A percentile compares a stretch with the other conserved stretches of the same genome.
phyloP scores from a whole-genome alignment of 2,888 invertebrate genomes.

The Mythimna loreyi region DNA sequence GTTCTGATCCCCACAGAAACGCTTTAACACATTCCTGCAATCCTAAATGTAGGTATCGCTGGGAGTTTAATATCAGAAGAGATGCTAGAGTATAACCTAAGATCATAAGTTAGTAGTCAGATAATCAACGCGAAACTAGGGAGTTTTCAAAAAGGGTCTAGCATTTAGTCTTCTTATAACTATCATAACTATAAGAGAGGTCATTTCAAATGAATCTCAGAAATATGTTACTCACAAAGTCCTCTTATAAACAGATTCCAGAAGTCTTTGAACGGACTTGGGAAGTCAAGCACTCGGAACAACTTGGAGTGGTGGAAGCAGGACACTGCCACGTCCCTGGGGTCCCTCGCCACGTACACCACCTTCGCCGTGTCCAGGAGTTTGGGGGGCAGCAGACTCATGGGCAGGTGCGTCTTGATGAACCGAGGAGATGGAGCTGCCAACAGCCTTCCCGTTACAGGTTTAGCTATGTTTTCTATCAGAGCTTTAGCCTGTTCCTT shows the following conservation, averaged over 20 bases:
- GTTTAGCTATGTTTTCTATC: slow-evolving; percentile 37
- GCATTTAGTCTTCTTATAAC: background rate
- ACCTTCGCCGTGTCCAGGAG: slow-evolving; percentile 89
- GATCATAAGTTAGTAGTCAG: background rate
- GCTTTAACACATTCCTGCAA: too few species aligned
- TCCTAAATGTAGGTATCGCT: background rate
- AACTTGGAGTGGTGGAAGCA: slow-evolving; percentile 92
- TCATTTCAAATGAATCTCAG: too few species aligned
- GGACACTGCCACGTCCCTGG: slow-evolving; percentile 95
- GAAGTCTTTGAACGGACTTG: slow-evolving; percentile 91
- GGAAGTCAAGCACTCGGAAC: slow-evolving; percentile 89
- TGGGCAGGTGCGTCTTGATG: slow-evolving; percentile 93
- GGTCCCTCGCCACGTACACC: slow-evolving; percentile 95
- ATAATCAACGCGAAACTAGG: background rate
- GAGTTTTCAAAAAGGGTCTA: background rate
- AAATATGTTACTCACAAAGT: slow-evolving; percentile 86
- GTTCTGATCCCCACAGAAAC: too few species aligned
- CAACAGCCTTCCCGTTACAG: slow-evolving; percentile 35
- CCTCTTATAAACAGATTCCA: slow-evolving; percentile 92
- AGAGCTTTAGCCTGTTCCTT: slow-evolving; percentile 26
- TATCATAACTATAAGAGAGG: background rate
- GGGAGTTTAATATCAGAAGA: background rate
- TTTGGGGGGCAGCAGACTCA: slow-evolving; percentile 92
- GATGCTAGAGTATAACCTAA: background rate
- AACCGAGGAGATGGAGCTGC: slow-evolving; percentile 68